Percentiles rank a stretch among this genome's conserved stretches.
Conservation (phyloP, 2,113 vertebrate genomes). For the Myxocyprinus asiaticus region DNA sequence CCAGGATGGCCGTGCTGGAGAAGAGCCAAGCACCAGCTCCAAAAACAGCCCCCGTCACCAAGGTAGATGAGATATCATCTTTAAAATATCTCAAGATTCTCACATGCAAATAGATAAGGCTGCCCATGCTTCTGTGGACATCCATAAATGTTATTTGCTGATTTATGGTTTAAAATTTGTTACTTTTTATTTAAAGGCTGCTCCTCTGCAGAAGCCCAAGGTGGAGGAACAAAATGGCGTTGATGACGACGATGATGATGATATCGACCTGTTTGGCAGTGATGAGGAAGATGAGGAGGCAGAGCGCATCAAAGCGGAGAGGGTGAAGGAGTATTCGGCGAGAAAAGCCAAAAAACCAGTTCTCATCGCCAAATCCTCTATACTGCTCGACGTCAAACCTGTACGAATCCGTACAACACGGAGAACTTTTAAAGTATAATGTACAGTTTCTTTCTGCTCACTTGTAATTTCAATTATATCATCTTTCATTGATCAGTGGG, state of each 20-base stretch:
- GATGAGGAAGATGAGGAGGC: constrained; percentile 88
- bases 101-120: too few species aligned
- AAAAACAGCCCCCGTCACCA: constrained; percentile 65
- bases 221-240: constrained; percentile 55
- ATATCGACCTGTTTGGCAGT: constrained; percentile 89
- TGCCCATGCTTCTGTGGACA: too few species aligned
- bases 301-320: constrained; percentile 82
- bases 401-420: constrained; percentile 68
- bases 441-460: neutral
- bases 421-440: neutral
- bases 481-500: constrained; percentile 79
- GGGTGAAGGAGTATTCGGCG: constrained; percentile 84
- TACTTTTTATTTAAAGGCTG: constrained; percentile 38
- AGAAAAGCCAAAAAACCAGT: constrained; percentile 88
- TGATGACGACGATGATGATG: constrained; percentile 78
- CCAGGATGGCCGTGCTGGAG: constrained; percentile 80
- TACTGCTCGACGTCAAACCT: constrained; percentile 93
- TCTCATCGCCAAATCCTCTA: constrained; percentile 93
- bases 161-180: too few species aligned
- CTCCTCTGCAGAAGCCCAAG: constrained; percentile 56
- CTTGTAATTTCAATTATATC: too few species aligned
- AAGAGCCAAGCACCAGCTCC: constrained; percentile 67
- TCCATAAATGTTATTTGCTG: too few species aligned
- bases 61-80: constrained; percentile 68
- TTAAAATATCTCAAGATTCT: neutral